Conservation (phyloP, 2,888 invertebrate species). For the Sinelater perroti region DNA sequence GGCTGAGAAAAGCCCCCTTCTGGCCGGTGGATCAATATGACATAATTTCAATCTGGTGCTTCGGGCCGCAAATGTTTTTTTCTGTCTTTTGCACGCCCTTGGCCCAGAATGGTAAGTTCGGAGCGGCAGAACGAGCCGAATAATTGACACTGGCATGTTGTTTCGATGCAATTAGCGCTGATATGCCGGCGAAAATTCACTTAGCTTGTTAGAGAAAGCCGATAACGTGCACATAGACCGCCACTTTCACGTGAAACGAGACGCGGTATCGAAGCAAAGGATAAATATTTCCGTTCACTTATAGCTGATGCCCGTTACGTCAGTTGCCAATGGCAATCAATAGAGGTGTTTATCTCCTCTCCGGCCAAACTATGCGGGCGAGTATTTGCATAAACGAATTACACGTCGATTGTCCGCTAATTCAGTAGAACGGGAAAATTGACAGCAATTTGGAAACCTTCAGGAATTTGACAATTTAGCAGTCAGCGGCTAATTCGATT, state of each 20-base stretch:
- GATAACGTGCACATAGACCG: conserved; percentile 5
- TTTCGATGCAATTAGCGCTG: conserved; percentile 36
- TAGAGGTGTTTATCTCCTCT: conserved; percentile 1
- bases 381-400: conserved; percentile 11
- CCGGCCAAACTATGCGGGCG: neutral
- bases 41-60: conserved; percentile 10
- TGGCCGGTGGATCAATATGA: conserved; percentile 8
- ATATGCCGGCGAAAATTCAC: conserved; percentile 35
- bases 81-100: conserved; percentile 14
- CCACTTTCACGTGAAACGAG: conserved; percentile 1
- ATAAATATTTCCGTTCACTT: too few relatives aligned
- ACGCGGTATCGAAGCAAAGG: too few relatives aligned
- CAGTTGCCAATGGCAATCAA: neutral
- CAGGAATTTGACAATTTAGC: neutral
- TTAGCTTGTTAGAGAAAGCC: conserved; percentile 17
- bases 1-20: neutral
- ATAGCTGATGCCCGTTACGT: too few relatives aligned
- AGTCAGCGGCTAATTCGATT: neutral
- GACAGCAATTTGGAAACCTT: conserved; percentile 3
- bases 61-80: conserved; percentile 1
- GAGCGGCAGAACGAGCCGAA: conserved; percentile 20
- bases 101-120: conserved; percentile 16
- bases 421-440: neutral
- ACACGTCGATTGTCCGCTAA: conserved; percentile 3
- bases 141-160: conserved; percentile 37